A percentile compares a stretch with the other conserved stretches of the same genome.
Evolutionary conservation across 1,140 invertebrate species (phyloP).

Genomic region (Drosophila willistoni): DNA sequence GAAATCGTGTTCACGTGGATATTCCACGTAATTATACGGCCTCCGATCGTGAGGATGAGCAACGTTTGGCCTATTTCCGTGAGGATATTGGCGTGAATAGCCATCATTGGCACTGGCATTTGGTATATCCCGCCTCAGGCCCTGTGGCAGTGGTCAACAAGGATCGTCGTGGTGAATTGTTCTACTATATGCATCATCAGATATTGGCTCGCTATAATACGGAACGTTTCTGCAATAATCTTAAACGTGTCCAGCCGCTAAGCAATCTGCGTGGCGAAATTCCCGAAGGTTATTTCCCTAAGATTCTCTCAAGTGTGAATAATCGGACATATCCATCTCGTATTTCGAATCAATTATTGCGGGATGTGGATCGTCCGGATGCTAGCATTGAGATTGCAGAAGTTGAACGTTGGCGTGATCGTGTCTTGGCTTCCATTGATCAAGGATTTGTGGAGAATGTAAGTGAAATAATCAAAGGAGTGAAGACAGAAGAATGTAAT

Average conservation of each 20-base stretch:
- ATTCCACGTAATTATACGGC: slow-evolving; percentile 88
- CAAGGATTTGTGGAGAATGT: slow-evolving; percentile 84
- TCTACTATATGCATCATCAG: slow-evolving; percentile 90
- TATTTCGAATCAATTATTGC: slow-evolving; percentile 83
- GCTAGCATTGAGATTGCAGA: slow-evolving; percentile 84
- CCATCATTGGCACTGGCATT: slow-evolving; percentile 91
- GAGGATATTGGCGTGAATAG: slow-evolving; percentile 86
- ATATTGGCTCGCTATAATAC: slow-evolving; percentile 85
- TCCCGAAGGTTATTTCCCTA: slow-evolving; percentile 85
- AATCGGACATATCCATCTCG: slow-evolving; percentile 85
- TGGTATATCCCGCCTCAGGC: slow-evolving; percentile 86
- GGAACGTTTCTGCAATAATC: slow-evolving; percentile 85
- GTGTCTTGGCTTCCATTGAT: slow-evolving; percentile 86
- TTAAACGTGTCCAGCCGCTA: slow-evolving; percentile 84
- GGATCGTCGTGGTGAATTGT: slow-evolving; percentile 88
- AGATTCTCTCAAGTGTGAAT: slow-evolving; percentile 85
- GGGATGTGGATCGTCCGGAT: slow-evolving; percentile 85
- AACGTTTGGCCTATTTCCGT: slow-evolving; percentile 87
- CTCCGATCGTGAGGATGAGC: slow-evolving; percentile 87
- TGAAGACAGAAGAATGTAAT: background rate
- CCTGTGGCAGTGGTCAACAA: slow-evolving; percentile 84
- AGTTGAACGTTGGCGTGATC: slow-evolving; percentile 85
- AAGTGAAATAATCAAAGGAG: slow-evolving; percentile 28
- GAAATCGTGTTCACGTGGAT: slow-evolving; percentile 83
- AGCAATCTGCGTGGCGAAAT: slow-evolving; percentile 84